A percentile compares a stretch with the other conserved stretches of the same genome.
Evolutionary conservation across 2,888 invertebrate species (phyloP).

Genomic region (Chromoteleia sp.): DNA sequence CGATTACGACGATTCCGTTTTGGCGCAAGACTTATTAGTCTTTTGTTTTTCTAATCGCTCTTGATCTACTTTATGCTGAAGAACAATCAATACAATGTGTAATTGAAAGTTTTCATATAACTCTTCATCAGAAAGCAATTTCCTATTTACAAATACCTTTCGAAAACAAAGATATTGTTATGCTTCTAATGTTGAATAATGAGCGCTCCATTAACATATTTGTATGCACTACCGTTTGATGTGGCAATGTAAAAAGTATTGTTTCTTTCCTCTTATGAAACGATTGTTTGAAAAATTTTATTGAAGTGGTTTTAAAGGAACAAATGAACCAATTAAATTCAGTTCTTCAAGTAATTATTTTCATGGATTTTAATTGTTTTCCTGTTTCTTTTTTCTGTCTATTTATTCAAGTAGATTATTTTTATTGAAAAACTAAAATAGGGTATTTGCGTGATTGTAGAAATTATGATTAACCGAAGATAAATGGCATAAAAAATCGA

Average conservation of each 20-base stretch:
- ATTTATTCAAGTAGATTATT: background rate
- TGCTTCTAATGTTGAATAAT: conserved; percentile 38
- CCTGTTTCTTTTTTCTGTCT: too few relatives aligned
- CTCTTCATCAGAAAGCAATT: conserved; percentile 53
- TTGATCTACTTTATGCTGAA: conserved; percentile 28
- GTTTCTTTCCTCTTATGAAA: background rate
- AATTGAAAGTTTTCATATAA: conserved; percentile 57
- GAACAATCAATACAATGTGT: conserved; percentile 55
- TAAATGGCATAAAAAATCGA: too few relatives aligned
- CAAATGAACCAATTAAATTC: background rate
- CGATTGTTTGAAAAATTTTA: conserved; percentile 2
- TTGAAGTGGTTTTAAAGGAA: background rate
- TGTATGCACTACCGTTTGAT: conserved; percentile 4
- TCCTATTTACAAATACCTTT: conserved; percentile 38
- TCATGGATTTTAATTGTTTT: too few relatives aligned
- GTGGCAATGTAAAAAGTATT: conserved; percentile 11
- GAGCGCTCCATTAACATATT: conserved; percentile 24
- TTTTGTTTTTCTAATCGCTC: conserved; percentile 15
- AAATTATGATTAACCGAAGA: too few relatives aligned
- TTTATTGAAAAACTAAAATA: too few relatives aligned
- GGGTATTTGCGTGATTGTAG: too few relatives aligned
- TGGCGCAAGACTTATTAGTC: too few relatives aligned
- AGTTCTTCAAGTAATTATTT: background rate
- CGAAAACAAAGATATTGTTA: conserved; percentile 47
- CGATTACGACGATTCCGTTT: too few relatives aligned